A percentile compares a stretch with the other conserved stretches of the same genome.
Conservation (phyloP, 1,140 invertebrate species). For the Drosophila erecta region DNA sequence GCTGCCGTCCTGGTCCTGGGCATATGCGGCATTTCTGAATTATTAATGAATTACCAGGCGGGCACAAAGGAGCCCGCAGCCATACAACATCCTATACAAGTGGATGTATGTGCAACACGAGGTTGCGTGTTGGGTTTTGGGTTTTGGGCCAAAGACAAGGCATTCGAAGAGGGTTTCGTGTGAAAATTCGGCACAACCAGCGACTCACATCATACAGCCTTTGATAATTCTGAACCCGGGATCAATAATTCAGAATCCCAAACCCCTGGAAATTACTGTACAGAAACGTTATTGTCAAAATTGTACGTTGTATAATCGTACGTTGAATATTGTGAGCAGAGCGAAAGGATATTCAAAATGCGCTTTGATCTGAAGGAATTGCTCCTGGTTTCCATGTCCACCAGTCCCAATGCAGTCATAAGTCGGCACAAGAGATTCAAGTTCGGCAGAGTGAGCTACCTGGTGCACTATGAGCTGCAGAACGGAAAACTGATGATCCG, state of each 20-base stretch:
- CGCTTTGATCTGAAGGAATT: slow-evolving; percentile 46
- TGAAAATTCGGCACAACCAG: slow-evolving; percentile 34
- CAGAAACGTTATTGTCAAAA: slow-evolving; percentile 16
- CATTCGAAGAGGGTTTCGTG: slow-evolving; percentile 59
- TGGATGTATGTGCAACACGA: slow-evolving; percentile 16
- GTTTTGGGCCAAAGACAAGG: slow-evolving; percentile 14
- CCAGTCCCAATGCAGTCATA: background rate
- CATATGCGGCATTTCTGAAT: slow-evolving; percentile 75
- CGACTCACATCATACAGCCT: background rate
- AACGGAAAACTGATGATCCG: slow-evolving; percentile 24
- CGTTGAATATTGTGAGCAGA: background rate
- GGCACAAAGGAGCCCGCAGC: slow-evolving; percentile 71
- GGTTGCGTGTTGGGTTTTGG: slow-evolving; percentile 67
- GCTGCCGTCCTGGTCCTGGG: slow-evolving; percentile 33
- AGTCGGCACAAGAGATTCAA: slow-evolving; percentile 16
- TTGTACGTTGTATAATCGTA: slow-evolving; percentile 17
- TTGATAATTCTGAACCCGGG: background rate
- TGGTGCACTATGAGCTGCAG: slow-evolving; percentile 40
- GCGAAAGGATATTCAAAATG: slow-evolving; percentile 28
- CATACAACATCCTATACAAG: slow-evolving; percentile 14
- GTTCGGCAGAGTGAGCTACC: slow-evolving; percentile 25
- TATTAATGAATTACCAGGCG: slow-evolving; percentile 72
- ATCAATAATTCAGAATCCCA: background rate
- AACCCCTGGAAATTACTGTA: background rate
- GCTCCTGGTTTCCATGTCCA: slow-evolving; percentile 30